Evolutionary conservation across 2,113 vertebrate species (phyloP).

Genomic region (Hepsetus odoe): DNA sequence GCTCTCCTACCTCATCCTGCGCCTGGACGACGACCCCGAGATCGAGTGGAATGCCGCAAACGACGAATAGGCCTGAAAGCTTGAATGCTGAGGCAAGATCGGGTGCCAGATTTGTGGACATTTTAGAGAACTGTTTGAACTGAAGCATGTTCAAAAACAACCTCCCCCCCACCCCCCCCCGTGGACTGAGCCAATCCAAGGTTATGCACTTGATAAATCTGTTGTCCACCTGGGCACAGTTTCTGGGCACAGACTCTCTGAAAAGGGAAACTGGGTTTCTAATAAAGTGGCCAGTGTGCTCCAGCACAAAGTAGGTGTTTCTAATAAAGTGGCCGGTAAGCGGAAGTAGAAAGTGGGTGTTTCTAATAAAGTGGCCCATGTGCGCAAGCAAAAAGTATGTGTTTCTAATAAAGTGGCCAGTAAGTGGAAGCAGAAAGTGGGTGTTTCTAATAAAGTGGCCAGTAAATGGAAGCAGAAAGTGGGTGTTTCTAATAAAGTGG

Average conservation of each 20-base stretch:
- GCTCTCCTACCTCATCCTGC: slow-evolving; percentile 86
- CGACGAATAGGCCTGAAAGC: slow-evolving; percentile 29
- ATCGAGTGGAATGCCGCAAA: slow-evolving; percentile 79
- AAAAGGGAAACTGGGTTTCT: not conserved
- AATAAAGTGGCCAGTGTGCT: not conserved
- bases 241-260: no score
- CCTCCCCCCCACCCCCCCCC: no score
- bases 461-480: not conserved
- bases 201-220: no score
- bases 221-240: no score
- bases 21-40: slow-evolving; percentile 85
- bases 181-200: no score
- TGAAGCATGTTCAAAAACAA: no score
- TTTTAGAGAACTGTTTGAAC: no score
- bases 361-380: not conserved
- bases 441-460: not conserved
- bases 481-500: not conserved
- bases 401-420: not conserved
- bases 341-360: not conserved
- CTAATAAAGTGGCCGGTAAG: not conserved
- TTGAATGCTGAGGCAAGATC: not conserved
- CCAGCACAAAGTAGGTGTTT: not conserved
- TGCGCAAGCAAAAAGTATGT: not conserved
- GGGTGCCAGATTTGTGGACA: no score
- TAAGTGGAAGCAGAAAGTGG: not conserved